These are phyloP conservation scores for Sarcophaga rosellei DNA, from an alignment of 2,888 invertebrate genomes.

Conservation along the genomic window DNA sequence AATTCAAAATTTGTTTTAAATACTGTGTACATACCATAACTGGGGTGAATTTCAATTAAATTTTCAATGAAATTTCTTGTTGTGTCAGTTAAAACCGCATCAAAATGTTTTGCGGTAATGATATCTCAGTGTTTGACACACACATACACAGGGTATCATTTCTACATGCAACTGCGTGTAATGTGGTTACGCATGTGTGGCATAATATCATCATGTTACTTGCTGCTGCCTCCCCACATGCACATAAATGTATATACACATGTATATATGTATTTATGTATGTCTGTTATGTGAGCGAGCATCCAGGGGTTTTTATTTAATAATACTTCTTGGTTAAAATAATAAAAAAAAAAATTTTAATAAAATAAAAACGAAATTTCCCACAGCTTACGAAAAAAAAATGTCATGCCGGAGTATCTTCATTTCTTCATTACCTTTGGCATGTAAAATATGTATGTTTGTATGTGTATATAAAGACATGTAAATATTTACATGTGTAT, in stretches of 20 bases:
- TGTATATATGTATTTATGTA: no score
- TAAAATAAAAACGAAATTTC: neutral
- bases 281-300: no score
- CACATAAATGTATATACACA: neutral
- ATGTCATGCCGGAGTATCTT: neutral
- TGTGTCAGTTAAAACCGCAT: slow-evolving; percentile 47
- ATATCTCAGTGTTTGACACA: slow-evolving; percentile 17
- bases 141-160: slow-evolving; percentile 6
- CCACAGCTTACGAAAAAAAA: neutral
- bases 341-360: neutral
- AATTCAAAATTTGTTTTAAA: neutral
- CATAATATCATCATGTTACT: slow-evolving; percentile 23
- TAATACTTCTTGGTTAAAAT: slow-evolving; percentile 1
- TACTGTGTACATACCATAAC: no score
- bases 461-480: neutral
- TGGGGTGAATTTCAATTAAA: slow-evolving; percentile 4
- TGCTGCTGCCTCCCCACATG: neutral
- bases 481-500: neutral
- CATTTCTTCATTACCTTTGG: slow-evolving; percentile 14
- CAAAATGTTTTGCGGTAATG: slow-evolving; percentile 56
- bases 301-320: neutral
- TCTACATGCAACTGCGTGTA: slow-evolving; percentile 61
- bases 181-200: slow-evolving; percentile 65
- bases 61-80: slow-evolving; percentile 20
- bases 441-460: neutral